Base-by-base conservation (phyloP, 2,888 invertebrate genomes). In the Quadriops clusia region DNA sequence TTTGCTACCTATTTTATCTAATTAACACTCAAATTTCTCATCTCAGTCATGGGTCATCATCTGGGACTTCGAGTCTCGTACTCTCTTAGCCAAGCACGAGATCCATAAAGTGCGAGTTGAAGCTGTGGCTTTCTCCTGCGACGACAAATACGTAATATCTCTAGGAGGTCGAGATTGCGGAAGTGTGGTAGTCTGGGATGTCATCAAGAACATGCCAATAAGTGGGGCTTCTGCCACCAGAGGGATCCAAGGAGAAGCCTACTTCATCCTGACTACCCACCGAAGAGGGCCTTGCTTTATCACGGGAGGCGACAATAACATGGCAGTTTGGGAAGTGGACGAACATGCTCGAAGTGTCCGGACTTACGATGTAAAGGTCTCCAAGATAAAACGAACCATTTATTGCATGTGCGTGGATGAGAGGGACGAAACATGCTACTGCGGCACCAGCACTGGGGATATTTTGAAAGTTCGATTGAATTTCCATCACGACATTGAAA, bases 51-150 rank as follows among this genome's bases (percentile, higher is more conserved):
- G 74, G 33, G 79, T 86, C 0, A 87, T 89, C 41, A 59, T 94
- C 9, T 94, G 93, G 93, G 76, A 87, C 51, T 91, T 79, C 52
- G 65, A 73, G 8, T 70, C 66, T 28, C 71, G 68, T 39, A 59
- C 60, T 17, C 63, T 74, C 37, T 51, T 81, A 17, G 72, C 74
- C 1, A 74, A 74, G 28, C 79, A 91, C 57, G 80, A 82, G 51
- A 62, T 87, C 23, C 94, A 94, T 55, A 87, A 86, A 67, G 90
- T 89, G 0, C 74, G 86, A 17, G 81, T 93, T 1, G 82, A 90
- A 63, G 74, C 82, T 0, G 64, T 93, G n/a, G 69, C 74, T 5
- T 91, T 94, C 55, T 78, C 87, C 0, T 68, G 75, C 3, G 77
- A 82, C 56, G 86, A 85, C 45, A 72, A 73, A 29, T 90, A 79